Base-by-base conservation (phyloP, 2,797 vertebrate genomes). In the Fratercula arctica region DNA sequence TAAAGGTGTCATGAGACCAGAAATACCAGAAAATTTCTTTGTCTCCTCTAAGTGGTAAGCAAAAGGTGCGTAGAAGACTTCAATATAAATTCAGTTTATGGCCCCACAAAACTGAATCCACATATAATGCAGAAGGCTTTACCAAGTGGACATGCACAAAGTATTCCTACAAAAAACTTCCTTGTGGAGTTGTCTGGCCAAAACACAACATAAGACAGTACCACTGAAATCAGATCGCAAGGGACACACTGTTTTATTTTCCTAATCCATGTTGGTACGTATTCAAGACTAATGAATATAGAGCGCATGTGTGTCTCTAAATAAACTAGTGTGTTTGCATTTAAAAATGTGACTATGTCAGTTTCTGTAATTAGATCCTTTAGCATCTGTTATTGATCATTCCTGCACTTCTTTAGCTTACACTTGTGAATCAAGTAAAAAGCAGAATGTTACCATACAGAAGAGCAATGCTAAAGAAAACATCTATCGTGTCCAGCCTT, bases 351-450 rank as follows among this genome's bases (percentile, higher is more conserved):
- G 74, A 48, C 37, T 90, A 72, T 95, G 90, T 85, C 80, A 85
- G 67, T 95, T 96, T 93, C 74, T 95, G 83, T 85, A 90, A 89
- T 88, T 89, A 87, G 88, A 92, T 95, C 70, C 45, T 87, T 91
- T 87, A 77, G 48, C 75, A 56, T 95, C 89, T 95, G 80, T 54
- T 96, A 90, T 33, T 93, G 95, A 95, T 94, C 28, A 53, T 90
- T 92, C 51, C 54, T 93, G 37, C 37, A 68, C 83, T 95, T 93
- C 70, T 87, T 90, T 80, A 89, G 69, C n/a, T 94, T 93, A 67
- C 21, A 72, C 20, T 90, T 93, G 59, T 74, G 78, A 93, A 83
- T 80, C 59, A 70, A 91, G 24, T 61, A 78, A 87, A 95, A 92
- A 31, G 21, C 19, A 74, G 80, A 67, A 80, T 50, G 16, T 67